Percentiles rank a stretch among this genome's conserved stretches.
These are phyloP conservation scores for Empidonax traillii DNA, from an alignment of 2,113 vertebrate species.

Conservation along the genomic window DNA sequence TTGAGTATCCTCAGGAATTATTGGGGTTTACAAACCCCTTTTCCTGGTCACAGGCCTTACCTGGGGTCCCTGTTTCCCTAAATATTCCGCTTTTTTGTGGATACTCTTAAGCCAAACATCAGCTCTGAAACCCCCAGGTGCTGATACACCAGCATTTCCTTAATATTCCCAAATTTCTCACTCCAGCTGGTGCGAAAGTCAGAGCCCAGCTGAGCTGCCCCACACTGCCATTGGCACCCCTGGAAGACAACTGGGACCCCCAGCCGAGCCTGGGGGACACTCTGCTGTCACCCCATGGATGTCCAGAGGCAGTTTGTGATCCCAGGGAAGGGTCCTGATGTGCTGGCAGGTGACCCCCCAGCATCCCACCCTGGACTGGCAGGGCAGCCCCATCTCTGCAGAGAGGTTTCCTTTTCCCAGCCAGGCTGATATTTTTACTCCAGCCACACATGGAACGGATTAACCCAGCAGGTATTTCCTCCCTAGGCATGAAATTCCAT, in stretches of 20 bases:
- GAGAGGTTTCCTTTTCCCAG: not conserved
- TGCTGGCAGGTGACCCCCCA: fast-evolving
- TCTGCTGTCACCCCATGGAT: not conserved
- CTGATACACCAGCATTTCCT: not conserved
- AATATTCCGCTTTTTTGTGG: not conserved
- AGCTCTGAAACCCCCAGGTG: not conserved
- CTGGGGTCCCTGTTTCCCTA: not conserved
- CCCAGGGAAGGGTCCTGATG: not conserved
- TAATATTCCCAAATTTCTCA: not conserved
- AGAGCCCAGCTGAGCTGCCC: not conserved
- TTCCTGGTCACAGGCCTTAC: not conserved
- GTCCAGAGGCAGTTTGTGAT: not conserved
- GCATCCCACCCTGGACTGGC: not conserved
- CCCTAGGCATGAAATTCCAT: conserved; percentile 25
- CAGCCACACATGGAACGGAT: not conserved
- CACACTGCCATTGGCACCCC: fast-evolving
- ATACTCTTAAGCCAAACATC: not conserved
- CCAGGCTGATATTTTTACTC: not conserved
- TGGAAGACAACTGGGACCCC: not conserved
- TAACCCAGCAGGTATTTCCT: conserved; percentile 64
- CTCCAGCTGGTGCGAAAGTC: not conserved
- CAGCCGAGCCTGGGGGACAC: fast-evolving
- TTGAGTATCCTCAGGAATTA: not conserved
- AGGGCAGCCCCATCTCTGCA: fast-evolving
- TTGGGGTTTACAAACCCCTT: fast-evolving